Percentiles rank a stretch among this genome's conserved stretches.
Evolutionary conservation across 2,797 vertebrate species (phyloP).

Genomic region (Platyrinchus mystaceus): DNA sequence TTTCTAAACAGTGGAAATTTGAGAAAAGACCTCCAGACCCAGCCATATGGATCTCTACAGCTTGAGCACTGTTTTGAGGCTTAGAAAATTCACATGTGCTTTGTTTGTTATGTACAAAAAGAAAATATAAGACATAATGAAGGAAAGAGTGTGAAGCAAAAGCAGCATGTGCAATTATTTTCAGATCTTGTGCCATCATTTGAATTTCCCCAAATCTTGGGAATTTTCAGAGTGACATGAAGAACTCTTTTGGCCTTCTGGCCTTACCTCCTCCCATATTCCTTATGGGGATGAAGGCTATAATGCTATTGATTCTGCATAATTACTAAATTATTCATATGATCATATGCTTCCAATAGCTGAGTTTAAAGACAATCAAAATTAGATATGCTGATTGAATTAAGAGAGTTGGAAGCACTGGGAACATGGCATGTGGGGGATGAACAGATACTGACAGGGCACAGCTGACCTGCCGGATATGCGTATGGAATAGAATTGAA

Average conservation of each 20-base stretch:
- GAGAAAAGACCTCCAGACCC: neutral
- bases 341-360: neutral
- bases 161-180: neutral
- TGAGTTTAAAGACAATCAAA: neutral
- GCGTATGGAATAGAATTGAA: neutral
- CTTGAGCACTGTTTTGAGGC: neutral
- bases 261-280: neutral
- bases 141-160: neutral
- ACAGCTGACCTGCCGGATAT: neutral
- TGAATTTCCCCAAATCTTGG: neutral
- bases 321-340: neutral
- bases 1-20: neutral
- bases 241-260: neutral
- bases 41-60: neutral
- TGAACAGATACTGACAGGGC: neutral
- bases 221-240: neutral
- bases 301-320: neutral
- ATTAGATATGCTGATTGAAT: neutral
- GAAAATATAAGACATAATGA: neutral
- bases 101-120: neutral
- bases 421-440: neutral
- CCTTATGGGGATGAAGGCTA: neutral
- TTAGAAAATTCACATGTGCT: neutral
- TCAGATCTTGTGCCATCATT: neutral
- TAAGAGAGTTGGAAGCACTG: neutral